A percentile compares a stretch with the other conserved stretches of the same genome.
Evolutionary conservation across 1,140 invertebrate genomes (phyloP).

Genomic region (Panagrolaimus sp.): DNA sequence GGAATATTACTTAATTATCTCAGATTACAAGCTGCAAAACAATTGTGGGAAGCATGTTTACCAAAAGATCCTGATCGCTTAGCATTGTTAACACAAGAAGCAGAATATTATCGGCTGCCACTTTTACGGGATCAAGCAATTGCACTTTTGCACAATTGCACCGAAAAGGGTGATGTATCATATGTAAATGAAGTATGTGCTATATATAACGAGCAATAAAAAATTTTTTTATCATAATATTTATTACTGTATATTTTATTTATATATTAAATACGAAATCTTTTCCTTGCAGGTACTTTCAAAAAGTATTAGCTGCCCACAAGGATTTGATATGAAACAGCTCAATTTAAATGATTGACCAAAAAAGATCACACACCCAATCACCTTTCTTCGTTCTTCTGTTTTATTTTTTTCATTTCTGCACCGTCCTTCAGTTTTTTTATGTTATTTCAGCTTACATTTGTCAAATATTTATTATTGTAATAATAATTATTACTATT

Average conservation of each 20-base stretch:
- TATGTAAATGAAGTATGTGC: slow-evolving; percentile 38
- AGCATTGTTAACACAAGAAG: slow-evolving; percentile 40
- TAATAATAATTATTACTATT: not conserved
- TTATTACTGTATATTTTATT: not conserved
- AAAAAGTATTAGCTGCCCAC: slow-evolving; percentile 23
- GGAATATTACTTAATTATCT: slow-evolving; percentile 84
- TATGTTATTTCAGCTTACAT: slow-evolving; percentile 15
- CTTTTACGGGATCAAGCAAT: slow-evolving; percentile 44
- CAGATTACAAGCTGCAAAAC: slow-evolving; percentile 59
- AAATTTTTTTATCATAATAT: not conserved
- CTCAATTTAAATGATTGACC: slow-evolving; percentile 23
- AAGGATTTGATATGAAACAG: slow-evolving; percentile 21
- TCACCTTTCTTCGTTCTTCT: slow-evolving; percentile 11
- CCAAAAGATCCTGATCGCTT: slow-evolving; percentile 47
- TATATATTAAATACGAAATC: not conserved
- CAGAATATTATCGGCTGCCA: slow-evolving; percentile 41
- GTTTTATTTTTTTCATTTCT: slow-evolving; percentile 15
- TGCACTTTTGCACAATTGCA: slow-evolving; percentile 44
- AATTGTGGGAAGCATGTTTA: slow-evolving; percentile 42
- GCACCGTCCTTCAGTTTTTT: slow-evolving; percentile 13
- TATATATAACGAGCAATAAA: not conserved
- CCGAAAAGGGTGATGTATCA: slow-evolving; percentile 22
- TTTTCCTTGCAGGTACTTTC: slow-evolving; percentile 20
- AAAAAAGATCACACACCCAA: not conserved
- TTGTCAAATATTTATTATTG: slow-evolving; percentile 8